A percentile compares a stretch with the other conserved stretches of the same genome.
Evolutionary conservation across 2,888 invertebrate species (phyloP).

Genomic region (Eilema sororculum): DNA sequence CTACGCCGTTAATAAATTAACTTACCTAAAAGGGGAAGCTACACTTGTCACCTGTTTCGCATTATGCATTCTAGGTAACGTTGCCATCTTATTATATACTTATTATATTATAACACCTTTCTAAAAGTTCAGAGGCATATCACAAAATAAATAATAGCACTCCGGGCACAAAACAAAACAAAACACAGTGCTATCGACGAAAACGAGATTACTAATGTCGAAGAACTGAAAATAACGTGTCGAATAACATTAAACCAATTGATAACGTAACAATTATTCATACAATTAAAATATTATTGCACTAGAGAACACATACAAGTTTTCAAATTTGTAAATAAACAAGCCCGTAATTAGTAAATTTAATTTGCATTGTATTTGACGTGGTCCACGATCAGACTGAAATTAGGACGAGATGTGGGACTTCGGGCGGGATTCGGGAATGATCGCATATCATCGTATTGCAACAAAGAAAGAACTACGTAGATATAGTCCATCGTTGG

Average conservation of each 20-base stretch:
- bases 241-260: conserved; percentile 39
- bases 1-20: background rate
- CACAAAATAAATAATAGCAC: conserved; percentile 39
- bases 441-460: conserved; percentile 62
- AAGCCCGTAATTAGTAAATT: conserved; percentile 54
- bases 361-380: conserved; percentile 55
- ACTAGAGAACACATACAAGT: conserved; percentile 26
- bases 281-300: conserved; percentile 17
- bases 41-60: conserved; percentile 73
- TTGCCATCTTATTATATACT: conserved; percentile 70
- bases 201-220: conserved; percentile 38
- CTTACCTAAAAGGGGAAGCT: conserved; percentile 80
- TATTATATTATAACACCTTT: conserved; percentile 41
- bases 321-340: conserved; percentile 56
- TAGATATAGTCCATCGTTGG: conserved; percentile 50
- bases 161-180: conserved; percentile 31
- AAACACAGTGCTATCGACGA: conserved; percentile 45
- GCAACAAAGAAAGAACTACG: conserved; percentile 36
- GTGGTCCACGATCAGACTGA: conserved; percentile 64
- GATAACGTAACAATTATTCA: conserved; percentile 45
- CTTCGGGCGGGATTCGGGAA: conserved; percentile 69
- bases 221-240: conserved; percentile 42
- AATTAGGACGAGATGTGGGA: conserved; percentile 69
- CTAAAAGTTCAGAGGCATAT: conserved; percentile 43
- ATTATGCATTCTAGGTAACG: conserved; percentile 78